Conservation (phyloP, 2,113 vertebrate genomes). For the Oreotrochilus melanogaster region DNA sequence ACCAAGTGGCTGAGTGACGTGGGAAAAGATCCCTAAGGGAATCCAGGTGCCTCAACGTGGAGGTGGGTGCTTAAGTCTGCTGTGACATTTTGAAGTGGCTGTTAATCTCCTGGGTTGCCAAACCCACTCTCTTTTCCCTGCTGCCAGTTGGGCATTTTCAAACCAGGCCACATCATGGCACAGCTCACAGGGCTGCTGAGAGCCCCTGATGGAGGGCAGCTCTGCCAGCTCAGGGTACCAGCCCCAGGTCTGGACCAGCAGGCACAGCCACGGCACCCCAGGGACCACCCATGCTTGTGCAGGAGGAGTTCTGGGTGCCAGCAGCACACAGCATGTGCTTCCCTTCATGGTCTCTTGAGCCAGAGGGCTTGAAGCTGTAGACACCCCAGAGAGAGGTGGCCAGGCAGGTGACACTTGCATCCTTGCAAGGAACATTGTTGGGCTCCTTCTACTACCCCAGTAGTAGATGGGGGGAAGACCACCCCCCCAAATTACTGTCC, state of each 20-base stretch:
- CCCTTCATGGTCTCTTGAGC: not conserved
- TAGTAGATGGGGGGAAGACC: not conserved
- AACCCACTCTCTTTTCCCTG: not conserved
- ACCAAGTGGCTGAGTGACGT: not conserved
- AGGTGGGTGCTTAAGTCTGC: not conserved
- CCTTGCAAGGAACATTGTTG: not conserved
- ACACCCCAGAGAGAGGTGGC: not conserved
- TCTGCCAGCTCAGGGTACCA: not conserved
- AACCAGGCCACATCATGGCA: not conserved
- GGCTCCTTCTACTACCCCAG: not conserved
- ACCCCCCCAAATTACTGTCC: not conserved
- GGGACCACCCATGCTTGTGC: fast-evolving
- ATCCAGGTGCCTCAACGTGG: not conserved
- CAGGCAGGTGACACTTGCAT: not conserved
- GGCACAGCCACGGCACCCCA: not conserved
- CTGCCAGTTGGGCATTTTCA: not conserved
- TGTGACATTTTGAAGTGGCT: not conserved
- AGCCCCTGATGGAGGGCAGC: not conserved
- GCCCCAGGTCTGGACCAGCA: not conserved
- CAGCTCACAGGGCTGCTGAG: not conserved
- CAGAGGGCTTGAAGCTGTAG: not conserved
- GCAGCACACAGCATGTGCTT: fast-evolving
- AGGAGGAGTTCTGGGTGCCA: not conserved
- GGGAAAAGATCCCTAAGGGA: not conserved
- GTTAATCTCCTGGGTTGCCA: not conserved